These are phyloP conservation scores for Phylloscopus trochiloides DNA, from an alignment of 2,113 vertebrate species.

Conservation along the genomic window DNA sequence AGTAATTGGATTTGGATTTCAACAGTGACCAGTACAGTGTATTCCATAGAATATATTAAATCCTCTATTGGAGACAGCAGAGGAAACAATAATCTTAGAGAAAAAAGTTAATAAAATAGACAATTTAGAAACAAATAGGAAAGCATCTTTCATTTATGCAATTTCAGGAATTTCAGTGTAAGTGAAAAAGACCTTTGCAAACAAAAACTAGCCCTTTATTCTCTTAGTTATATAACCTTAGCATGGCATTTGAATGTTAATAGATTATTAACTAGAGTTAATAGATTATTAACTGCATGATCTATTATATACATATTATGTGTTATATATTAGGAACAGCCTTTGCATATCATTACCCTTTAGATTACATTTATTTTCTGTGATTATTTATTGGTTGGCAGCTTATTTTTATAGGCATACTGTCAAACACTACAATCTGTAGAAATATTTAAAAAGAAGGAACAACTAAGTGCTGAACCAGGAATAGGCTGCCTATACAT, in stretches of 20 bases:
- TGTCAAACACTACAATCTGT: background rate
- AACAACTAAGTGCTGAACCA: background rate
- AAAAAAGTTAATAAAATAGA: background rate
- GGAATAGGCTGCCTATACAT: background rate
- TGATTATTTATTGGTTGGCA: background rate
- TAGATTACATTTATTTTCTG: background rate
- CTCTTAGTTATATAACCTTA: background rate
- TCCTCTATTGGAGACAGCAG: background rate
- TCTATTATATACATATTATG: background rate
- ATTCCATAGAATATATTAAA: background rate
- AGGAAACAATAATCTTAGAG: background rate
- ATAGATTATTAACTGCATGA: background rate
- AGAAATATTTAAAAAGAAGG: background rate
- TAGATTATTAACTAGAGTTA: too few species aligned
- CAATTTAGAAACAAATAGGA: background rate
- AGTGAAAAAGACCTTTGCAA: background rate
- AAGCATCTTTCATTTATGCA: background rate
- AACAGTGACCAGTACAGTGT: background rate
- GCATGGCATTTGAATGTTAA: background rate
- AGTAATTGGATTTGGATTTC: background rate
- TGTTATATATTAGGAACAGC: background rate
- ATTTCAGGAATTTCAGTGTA: background rate
- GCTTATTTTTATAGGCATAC: background rate
- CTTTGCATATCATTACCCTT: background rate
- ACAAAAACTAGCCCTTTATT: background rate